These are phyloP conservation scores for Monopis laevigella DNA, from an alignment of 2,888 invertebrate species.

Conservation along the genomic window DNA sequence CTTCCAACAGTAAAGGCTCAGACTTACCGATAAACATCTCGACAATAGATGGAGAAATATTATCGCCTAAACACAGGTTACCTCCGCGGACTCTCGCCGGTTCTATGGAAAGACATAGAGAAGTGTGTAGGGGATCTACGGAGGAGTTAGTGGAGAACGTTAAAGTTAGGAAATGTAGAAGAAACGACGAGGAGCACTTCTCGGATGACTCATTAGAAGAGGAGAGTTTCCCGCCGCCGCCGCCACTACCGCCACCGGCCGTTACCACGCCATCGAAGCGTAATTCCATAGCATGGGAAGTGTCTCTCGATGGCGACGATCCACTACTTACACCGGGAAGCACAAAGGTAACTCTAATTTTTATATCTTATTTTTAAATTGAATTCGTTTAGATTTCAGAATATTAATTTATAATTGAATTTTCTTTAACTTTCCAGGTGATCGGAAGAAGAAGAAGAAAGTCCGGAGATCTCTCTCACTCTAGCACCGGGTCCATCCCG, in stretches of 20 bases:
- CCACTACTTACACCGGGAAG: constrained; percentile 76
- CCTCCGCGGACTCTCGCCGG: constrained; percentile 77
- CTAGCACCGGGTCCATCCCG: constrained; percentile 78
- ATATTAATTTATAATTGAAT: no score
- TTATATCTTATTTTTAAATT: neutral
- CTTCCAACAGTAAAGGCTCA: constrained; percentile 44
- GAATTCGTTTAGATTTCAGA: no score
- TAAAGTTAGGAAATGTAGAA: constrained; percentile 41
- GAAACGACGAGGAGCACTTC: constrained; percentile 69
- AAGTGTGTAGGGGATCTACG: constrained; percentile 74
- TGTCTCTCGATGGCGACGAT: constrained; percentile 78
- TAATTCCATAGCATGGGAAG: constrained; percentile 89
- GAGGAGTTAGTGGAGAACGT: constrained; percentile 50
- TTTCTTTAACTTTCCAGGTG: no score
- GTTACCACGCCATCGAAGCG: constrained; percentile 72
- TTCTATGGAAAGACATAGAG: constrained; percentile 80
- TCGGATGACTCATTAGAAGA: constrained; percentile 88
- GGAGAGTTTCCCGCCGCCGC: constrained; percentile 73
- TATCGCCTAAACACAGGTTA: constrained; percentile 61
- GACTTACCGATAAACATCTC: constrained; percentile 43
- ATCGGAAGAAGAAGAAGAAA: constrained; percentile 64
- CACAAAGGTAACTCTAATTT: constrained; percentile 61
- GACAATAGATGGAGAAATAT: constrained; percentile 50
- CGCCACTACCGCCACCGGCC: constrained; percentile 61
- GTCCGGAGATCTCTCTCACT: constrained; percentile 68